Base-by-base conservation (phyloP, 2,888 invertebrate genomes). In the Resseliella maxima region DNA sequence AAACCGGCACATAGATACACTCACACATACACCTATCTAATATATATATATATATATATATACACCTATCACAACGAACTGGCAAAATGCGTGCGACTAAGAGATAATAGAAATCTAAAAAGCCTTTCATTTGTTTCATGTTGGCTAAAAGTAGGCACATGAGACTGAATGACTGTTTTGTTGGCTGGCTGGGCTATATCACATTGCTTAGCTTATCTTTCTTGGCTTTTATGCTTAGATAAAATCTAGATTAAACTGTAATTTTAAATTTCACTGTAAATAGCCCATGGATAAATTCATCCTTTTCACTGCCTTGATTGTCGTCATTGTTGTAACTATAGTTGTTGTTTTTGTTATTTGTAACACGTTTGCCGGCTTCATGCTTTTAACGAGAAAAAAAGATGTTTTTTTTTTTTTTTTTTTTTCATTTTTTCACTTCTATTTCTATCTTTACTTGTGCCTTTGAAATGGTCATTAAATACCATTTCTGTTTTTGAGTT, bases 181-280 rank as follows among this genome's bases (percentile, higher is more conserved):
- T 8, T n/a, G 18, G 31, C 35, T 31, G 31, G 31, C 12, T 72
- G 5, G 72, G 2, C 46, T 50, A 18, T 72, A 35, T 72, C 21
- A 5, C 72, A 18, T 72, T 72, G 72, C 72, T 72, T 72, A 72
- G 72, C 72, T 72, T 72, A 72, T 72, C 72, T 72, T 27, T 35
- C 27, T 72, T 72, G 31, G 72, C 72, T 72, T 72, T 27, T 72
- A 72, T 72, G 31, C 72, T 72, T 72, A 31, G 35, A 72, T 72
- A 72, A 31, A 72, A 72, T 72, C 72, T 72, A 35, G 72, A 72
- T 72, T 72, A 72, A 72, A 72, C 72, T 72, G 72, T 35, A 72
- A 72, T 72, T 72, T 72, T 72, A 72, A 72, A 72, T 31, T 72
- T 72, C 72, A 72, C 72, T 72, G 72, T 72, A 72, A 72, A 72